These are phyloP conservation scores for Heliocidaris erythrogramma DNA, from an alignment of 35 echinoderm and acorn worm species.

Conservation along the genomic window DNA sequence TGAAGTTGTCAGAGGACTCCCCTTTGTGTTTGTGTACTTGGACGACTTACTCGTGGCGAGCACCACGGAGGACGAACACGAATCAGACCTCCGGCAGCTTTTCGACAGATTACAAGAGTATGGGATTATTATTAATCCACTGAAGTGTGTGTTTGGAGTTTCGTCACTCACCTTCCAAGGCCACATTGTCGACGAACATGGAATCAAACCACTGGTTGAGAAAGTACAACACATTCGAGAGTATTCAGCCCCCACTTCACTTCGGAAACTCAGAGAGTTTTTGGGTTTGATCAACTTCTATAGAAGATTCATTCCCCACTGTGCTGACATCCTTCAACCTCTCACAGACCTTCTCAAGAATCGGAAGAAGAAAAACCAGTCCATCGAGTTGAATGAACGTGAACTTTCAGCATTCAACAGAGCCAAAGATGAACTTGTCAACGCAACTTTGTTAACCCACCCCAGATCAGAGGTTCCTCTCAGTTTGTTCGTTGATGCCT, in stretches of 20 bases:
- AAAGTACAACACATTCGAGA: slow-evolving; percentile 30
- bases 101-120: slow-evolving; percentile 46
- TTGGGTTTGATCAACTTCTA: slow-evolving; percentile 57
- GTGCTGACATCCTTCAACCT: slow-evolving; percentile 50
- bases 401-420: not conserved
- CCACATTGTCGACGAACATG: no score
- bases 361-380: not conserved
- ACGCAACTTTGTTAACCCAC: slow-evolving; percentile 47
- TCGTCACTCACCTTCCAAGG: no score
- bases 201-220: slow-evolving; percentile 26
- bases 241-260: slow-evolving; percentile 39
- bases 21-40: slow-evolving; percentile 28
- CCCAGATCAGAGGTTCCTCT: slow-evolving; percentile 23
- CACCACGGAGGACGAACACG: slow-evolving; percentile 51
- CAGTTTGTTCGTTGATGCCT: slow-evolving; percentile 57
- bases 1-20: not conserved
- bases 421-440: slow-evolving; percentile 45
- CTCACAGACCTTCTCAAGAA: slow-evolving; percentile 47
- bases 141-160: no score
- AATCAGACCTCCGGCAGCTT: slow-evolving; percentile 41
- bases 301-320: slow-evolving; percentile 48
- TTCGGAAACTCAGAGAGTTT: slow-evolving; percentile 54
- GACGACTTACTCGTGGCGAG: slow-evolving; percentile 54
- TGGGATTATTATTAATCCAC: slow-evolving; percentile 53
- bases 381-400: not conserved